Evolutionary conservation across 2,797 vertebrate species (phyloP), one percentile per base, ranked within the genome.

Genomic region (Aulostomus chinensis): DNA sequence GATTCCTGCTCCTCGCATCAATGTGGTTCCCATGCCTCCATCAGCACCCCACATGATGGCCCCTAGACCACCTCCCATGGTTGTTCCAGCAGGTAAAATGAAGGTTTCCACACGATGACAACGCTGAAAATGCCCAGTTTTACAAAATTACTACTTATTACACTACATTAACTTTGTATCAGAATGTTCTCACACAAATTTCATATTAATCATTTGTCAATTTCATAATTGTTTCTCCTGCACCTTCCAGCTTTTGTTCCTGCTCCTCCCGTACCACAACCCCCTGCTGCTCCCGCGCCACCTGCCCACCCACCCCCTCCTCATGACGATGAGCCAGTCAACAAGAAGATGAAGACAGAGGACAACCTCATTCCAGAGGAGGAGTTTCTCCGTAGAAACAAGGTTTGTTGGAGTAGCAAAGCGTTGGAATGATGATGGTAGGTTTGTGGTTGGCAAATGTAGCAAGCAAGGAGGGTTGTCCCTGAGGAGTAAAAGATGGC

Each of bases 351-450:
- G 88, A 99, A 99, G 88, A 95, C 94, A 0, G 97, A 99, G 76
- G 97, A 99, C 35, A 96, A 94, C 70, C 92, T 99, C 12, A 97
- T 99, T 42, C 94, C 97, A 3, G 97, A 99, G 75, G 96, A 98
- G 12, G 97, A 99, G 56, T 99, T 98, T 47, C 91, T 99, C 9
- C 96, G 96, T 60, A 93, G 95, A 70, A 96, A 94, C 89, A 98
- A 98, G 93, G 97, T 96, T 42, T 2, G 69, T 46, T 20, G 16
- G 1, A 50, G 9, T 30, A 30, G 1, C 20, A 4, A 37, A 24
- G n/a, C n/a, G n/a, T n/a, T n/a, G n/a, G n/a, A n/a, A n/a, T n/a
- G n/a, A n/a, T n/a, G n/a, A n/a, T n/a, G n/a, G n/a, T n/a, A n/a
- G n/a, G n/a, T n/a, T n/a, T n/a, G n/a, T n/a, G n/a, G n/a, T n/a